Evolutionary conservation across 2,888 invertebrate genomes (phyloP).

Genomic region (Lycophotia porphyrea): DNA sequence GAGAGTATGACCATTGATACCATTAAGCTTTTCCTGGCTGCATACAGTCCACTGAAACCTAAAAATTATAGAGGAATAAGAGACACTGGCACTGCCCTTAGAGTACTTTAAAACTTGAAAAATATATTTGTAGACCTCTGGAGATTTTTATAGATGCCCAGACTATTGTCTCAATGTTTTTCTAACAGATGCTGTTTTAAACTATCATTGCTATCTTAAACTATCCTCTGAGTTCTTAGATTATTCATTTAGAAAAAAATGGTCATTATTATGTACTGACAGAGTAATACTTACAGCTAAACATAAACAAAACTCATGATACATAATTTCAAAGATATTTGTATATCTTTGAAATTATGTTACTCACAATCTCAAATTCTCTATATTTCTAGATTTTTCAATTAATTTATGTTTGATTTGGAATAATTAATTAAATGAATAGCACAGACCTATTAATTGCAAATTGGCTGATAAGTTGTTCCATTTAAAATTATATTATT

Average conservation of each 20-base stretch:
- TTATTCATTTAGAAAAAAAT: neutral
- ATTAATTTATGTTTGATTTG: neutral
- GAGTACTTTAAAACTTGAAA: neutral
- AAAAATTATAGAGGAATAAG: neutral
- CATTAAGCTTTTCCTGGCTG: neutral
- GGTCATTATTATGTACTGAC: neutral
- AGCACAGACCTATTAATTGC: conserved; percentile 2
- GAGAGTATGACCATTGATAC: neutral
- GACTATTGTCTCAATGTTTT: neutral
- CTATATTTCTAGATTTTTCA: neutral
- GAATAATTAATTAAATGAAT: neutral
- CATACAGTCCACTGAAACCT: neutral
- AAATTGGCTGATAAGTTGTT: conserved; percentile 39
- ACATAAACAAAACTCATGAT: neutral
- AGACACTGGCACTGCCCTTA: neutral
- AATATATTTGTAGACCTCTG: neutral
- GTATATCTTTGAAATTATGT: too few species aligned
- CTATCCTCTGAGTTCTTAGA: neutral
- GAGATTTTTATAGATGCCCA: neutral
- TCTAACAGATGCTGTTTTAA: neutral
- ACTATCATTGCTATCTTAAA: neutral
- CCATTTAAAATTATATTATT: conserved; percentile 6
- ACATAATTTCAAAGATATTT: neutral
- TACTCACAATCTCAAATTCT: neutral
- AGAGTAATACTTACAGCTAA: neutral